A percentile compares a stretch with the other conserved stretches of the same genome.
These are phyloP conservation scores for Paraescarpia echinospica DNA, from an alignment of 1,140 invertebrate genomes.

Conservation along the genomic window DNA sequence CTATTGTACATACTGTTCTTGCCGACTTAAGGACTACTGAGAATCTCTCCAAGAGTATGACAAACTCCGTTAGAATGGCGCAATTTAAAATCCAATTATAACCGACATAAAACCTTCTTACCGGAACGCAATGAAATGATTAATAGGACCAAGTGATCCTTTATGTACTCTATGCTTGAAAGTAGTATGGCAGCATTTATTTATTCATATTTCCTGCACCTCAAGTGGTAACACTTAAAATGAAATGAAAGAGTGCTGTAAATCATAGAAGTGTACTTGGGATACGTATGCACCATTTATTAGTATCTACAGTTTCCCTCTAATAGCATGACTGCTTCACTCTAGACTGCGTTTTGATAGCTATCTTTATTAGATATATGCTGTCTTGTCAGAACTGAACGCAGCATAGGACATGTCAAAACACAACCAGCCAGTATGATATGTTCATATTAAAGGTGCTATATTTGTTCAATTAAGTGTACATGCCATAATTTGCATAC, in stretches of 20 bases:
- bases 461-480: too few species aligned
- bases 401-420: neutral
- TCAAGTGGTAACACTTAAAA: neutral
- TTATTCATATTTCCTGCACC: neutral
- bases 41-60: neutral
- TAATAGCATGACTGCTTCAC: neutral
- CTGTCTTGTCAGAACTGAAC: neutral
- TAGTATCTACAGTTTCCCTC: neutral
- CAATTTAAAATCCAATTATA: neutral
- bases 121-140: neutral
- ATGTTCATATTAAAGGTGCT: neutral
- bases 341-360: neutral
- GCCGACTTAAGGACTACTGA: neutral
- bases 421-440: neutral
- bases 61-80: neutral
- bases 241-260: neutral
- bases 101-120: neutral
- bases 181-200: neutral
- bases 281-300: neutral
- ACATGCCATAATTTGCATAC: too few species aligned
- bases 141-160: neutral
- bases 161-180: too few species aligned
- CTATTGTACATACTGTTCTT: neutral
- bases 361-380: neutral
- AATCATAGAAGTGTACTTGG: neutral